A percentile compares a stretch with the other conserved stretches of the same genome.
phyloP scores from a whole-genome alignment of 2,888 invertebrate species.

The Thereva nobilitata region DNA sequence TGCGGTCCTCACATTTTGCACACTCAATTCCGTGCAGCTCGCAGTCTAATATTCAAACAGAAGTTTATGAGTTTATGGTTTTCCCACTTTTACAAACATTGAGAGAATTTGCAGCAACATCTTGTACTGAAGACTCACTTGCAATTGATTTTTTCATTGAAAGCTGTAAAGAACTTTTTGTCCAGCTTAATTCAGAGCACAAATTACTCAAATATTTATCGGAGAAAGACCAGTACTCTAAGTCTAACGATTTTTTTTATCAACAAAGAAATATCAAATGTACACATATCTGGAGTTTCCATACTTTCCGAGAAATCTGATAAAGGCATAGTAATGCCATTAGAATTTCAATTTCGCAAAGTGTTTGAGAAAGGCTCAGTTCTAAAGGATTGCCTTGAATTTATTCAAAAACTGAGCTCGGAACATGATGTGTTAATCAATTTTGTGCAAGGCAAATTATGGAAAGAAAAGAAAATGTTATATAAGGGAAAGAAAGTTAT shows the following conservation, averaged over 20 bases:
- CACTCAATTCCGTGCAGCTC: too few relatives aligned
- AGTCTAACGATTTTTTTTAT: constrained; percentile 21
- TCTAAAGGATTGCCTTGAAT: constrained; percentile 11
- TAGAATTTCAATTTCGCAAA: constrained; percentile 33
- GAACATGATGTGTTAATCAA: neutral
- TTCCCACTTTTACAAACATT: constrained; percentile 13
- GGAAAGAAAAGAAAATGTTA: constrained; percentile 13
- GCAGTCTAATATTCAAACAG: constrained; percentile 12
- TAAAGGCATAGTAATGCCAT: constrained; percentile 30
- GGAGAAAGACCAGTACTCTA: constrained; percentile 4
- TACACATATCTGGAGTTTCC: constrained; percentile 1
- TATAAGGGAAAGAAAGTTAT: constrained; percentile 13
- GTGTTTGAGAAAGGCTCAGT: constrained; percentile 24
- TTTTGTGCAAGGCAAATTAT: constrained; percentile 32
- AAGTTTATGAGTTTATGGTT: constrained; percentile 19
- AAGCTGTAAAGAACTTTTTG: constrained; percentile 1
- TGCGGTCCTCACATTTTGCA: too few relatives aligned
- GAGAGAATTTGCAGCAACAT: neutral
- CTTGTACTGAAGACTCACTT: constrained; percentile 9
- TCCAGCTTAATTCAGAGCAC: constrained; percentile 23
- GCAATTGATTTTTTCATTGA: constrained; percentile 5
- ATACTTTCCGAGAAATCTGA: constrained; percentile 15
- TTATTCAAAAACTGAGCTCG: neutral
- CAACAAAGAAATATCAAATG: constrained; percentile 18
- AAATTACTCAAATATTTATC: constrained; percentile 23